Conservation (phyloP, 92 coral and sea anemone species). For the Muricea muricata region DNA sequence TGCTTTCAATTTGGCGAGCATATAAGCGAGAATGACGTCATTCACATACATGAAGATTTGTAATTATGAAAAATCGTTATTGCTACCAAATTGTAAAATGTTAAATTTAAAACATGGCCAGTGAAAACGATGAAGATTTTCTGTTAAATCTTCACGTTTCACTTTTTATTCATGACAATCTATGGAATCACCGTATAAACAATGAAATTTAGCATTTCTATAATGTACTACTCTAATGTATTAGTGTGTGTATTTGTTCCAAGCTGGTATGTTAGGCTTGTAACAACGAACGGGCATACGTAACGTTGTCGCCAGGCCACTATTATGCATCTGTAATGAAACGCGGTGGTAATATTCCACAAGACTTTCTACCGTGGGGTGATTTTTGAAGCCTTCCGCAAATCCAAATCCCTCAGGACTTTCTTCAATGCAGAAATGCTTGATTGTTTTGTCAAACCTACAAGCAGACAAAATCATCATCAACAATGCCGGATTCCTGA, state of each 20-base stretch:
- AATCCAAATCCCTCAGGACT: constrained; percentile 75
- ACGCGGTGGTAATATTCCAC: constrained; percentile 78
- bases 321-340: constrained; percentile 86
- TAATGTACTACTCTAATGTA: neutral
- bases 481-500: neutral
- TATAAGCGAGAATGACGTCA: no score
- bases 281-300: constrained; percentile 71
- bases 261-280: constrained; percentile 26
- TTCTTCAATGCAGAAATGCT: constrained; percentile 73
- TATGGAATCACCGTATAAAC: neutral
- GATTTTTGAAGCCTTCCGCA: constrained; percentile 64
- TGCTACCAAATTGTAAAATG: no score
- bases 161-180: neutral
- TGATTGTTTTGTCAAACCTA: constrained; percentile 77
- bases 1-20: no score
- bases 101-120: no score
- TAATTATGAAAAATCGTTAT: no score
- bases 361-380: constrained; percentile 73
- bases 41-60: no score
- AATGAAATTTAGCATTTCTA: neutral
- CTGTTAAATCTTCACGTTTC: neutral
- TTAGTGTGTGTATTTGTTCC: constrained; percentile 2
- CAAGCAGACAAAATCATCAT: neutral
- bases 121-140: no score
- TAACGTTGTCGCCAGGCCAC: constrained; percentile 82